Evolutionary conservation across 2,888 invertebrate genomes (phyloP), one percentile per base, ranked within the genome.

Genomic region (Heliconius hortense): DNA sequence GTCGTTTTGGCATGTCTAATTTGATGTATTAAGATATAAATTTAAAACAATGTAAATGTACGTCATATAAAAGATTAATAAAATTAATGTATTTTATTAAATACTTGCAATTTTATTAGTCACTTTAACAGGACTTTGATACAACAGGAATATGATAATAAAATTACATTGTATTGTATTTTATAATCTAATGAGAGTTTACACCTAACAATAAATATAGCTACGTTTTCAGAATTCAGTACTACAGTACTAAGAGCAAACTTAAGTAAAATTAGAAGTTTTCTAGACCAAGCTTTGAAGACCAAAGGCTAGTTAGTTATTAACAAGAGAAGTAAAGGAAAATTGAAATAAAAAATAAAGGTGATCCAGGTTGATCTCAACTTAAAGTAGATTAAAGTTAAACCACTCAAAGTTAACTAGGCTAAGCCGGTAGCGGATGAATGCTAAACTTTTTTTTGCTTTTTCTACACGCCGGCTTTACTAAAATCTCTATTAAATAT

Each of bases 321-420:
- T 78, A 77, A 75, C 73, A 68, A 66, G 73, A 76, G 76, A 74
- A 73, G 74, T 76, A 76, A 80, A 80, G 79, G 81, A 80, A 82
- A 83, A 84, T 84, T 83, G 81, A 85, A 87, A 87, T 85, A 87
- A 87, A 88, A 85, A 86, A 84, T 79, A 85, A 85, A 84, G 82
- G 85, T 84, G 82, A 86, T 85, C 83, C 83, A 83, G 83, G 83
- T 84, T 84, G 84, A 88, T 87, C 85, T 85, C 82, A 81, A 84
- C 85, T 84, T 84, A 82, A 85, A 85, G 85, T 84, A 86, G 87
- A 87, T 88, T 88, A 87, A 87, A 88, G 84, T 86, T 87, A 84
- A 85, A 82, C 86, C 84, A 80, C 81, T 82, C 84, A 82, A 83
- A 87, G 84, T 85, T 86, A 87, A 86, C 87, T 87, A 82, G 85